Evolutionary conservation across 2,113 vertebrate genomes (phyloP), one percentile per base, ranked within the genome.

Genomic region (Prunella himalayana): DNA sequence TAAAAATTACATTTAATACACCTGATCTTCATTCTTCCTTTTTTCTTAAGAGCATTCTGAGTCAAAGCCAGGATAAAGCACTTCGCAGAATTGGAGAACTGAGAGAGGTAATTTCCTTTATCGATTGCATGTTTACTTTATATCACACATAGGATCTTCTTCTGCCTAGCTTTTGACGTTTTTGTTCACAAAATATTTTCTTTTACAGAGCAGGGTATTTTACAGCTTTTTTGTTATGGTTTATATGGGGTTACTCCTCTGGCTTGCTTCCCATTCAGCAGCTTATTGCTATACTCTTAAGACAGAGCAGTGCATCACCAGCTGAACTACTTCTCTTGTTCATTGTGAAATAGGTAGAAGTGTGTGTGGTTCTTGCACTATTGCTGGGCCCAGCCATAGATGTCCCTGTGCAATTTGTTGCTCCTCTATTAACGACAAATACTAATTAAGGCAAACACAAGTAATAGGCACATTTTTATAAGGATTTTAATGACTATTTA

Each of bases 51-150:
- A 98, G 94, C 69, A 98, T 99, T 97, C 98, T 99, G 93, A 99
- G 99, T 98, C 99, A 99, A 97, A 99, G 98, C 98, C 99, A 99
- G 96, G 99, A 99, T 97, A 99, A 99, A 98, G 96, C 99, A 71
- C 98, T 99, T 81, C 98, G 99, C 60, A 98, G 99, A 98, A 99
- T 99, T 97, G 99, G 98, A 84, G 99, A 99, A 92, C 98, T 99
- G 53, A 98, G 99, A 96, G 99, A 99, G 98, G 99, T 99, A 97
- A 97, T 95, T 95, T 86, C 57, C 28, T 42, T 45, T 77, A 21
- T 28, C 66, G 14, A 30, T n/a, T 42, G 10, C 75, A 15, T 86
- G 16, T 91, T 73, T 86, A 19, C 30, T 73, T 85, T 53, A 35
- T 49, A 41, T 13, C 35, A 51, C 18, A 39, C 5, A 5, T 2